These are phyloP conservation scores for Prolemur simus DNA, from an alignment of 2,113 vertebrate species.

Conservation along the genomic window DNA sequence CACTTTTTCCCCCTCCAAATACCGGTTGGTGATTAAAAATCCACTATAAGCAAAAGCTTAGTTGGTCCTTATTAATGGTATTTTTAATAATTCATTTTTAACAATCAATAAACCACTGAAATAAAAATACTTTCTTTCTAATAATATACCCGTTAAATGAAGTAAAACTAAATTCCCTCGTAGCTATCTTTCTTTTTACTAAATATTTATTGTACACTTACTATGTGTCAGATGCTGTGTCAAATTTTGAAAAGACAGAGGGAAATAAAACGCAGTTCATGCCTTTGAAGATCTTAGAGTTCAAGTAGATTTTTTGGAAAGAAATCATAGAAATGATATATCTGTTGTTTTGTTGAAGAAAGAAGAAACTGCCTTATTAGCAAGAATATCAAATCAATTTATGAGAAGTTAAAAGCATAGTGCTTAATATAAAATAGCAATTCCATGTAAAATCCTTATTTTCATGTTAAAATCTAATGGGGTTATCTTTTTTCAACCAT, in stretches of 20 bases:
- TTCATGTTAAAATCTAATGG: neutral
- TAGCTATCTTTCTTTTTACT: neutral
- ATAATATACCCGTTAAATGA: neutral
- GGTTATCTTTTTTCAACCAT: neutral
- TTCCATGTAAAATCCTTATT: neutral
- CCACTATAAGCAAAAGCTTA: neutral
- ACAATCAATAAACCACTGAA: neutral
- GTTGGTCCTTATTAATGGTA: neutral
- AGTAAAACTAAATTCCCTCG: neutral
- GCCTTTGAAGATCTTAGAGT: neutral
- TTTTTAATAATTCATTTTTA: neutral
- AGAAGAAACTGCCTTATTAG: neutral
- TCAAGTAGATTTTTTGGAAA: neutral
- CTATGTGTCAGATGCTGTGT: neutral
- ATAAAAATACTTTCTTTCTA: neutral
- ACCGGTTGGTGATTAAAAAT: neutral
- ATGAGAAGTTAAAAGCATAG: constrained; percentile 7
- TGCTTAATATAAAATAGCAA: neutral
- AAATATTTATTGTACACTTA: neutral
- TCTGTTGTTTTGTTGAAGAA: neutral
- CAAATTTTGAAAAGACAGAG: neutral
- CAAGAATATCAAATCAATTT: neutral
- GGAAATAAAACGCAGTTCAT: neutral
- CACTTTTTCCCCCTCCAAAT: neutral
- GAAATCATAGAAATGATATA: neutral